A percentile compares a stretch with the other conserved stretches of the same genome.
These are phyloP conservation scores for Drosophila yooni DNA, from an alignment of 2,888 invertebrate genomes.

Conservation along the genomic window DNA sequence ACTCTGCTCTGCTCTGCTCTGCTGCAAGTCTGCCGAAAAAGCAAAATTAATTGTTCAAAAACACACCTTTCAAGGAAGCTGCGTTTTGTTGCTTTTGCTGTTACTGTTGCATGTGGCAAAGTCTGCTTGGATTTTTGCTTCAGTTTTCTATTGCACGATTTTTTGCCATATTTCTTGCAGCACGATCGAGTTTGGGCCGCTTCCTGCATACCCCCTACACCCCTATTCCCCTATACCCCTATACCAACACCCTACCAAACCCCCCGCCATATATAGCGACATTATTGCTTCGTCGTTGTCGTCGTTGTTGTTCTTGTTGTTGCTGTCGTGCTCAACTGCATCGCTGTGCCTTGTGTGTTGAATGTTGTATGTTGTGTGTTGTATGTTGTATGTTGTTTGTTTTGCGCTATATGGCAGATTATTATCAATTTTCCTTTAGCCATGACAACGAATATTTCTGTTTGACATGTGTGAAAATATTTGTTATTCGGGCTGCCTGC, in stretches of 20 bases:
- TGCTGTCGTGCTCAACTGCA: conserved; percentile 62
- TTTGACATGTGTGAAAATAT: conserved; percentile 76
- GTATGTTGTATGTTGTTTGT: conserved; percentile 31
- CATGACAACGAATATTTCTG: conserved; percentile 74
- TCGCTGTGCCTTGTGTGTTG: conserved; percentile 11
- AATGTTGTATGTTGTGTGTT: conserved; percentile 31
- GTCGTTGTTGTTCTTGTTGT: conserved; percentile 23
- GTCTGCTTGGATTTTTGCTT: conserved; percentile 50
- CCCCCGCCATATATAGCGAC: conserved; percentile 48
- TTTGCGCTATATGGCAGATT: conserved; percentile 60
- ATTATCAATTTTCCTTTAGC: conserved; percentile 74
- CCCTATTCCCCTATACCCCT: conserved; percentile 1
- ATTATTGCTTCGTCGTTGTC: conserved; percentile 7
- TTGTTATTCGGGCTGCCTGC: conserved; percentile 54
- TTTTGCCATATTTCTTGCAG: conserved; percentile 75
- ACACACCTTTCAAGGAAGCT: conserved; percentile 80
- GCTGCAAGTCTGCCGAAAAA: conserved; percentile 63
- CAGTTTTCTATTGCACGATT: conserved; percentile 75
- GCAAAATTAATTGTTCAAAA: conserved; percentile 79
- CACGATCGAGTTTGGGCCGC: conserved; percentile 62
- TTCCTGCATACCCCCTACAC: conserved; percentile 15
- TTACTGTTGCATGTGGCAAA: conserved; percentile 33
- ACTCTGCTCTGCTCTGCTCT: background rate
- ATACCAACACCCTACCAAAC: background rate
- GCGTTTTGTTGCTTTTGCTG: conserved; percentile 4